Evolutionary conservation across 1,140 invertebrate genomes (phyloP).

Genomic region (Leptinotarsa texana): DNA sequence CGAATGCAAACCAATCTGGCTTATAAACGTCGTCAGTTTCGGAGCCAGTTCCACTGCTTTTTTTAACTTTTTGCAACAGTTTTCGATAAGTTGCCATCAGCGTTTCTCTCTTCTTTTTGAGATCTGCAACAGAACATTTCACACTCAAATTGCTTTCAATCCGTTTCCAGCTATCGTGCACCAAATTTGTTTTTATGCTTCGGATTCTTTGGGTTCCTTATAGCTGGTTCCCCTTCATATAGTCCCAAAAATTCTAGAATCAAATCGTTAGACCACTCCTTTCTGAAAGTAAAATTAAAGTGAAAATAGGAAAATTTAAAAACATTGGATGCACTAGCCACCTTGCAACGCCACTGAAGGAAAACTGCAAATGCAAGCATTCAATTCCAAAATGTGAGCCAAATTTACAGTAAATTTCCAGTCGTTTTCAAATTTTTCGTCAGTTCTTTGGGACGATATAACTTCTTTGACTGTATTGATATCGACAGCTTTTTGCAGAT

Average conservation of each 20-base stretch:
- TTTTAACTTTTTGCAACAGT: neutral
- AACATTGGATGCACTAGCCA: no score
- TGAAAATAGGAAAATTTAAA: no score
- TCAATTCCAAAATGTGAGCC: constrained; percentile 16
- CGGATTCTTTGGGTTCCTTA: constrained; percentile 29
- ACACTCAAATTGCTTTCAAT: constrained; percentile 20
- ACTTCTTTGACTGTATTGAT: no score
- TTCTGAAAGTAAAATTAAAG: no score
- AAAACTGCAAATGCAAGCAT: no score
- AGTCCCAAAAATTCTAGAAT: constrained; percentile 27
- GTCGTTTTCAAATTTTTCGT: no score
- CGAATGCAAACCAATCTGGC: constrained; percentile 20
- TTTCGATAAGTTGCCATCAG: constrained; percentile 12
- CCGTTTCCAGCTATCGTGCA: constrained; percentile 30
- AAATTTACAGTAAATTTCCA: constrained; percentile 15
- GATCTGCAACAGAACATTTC: neutral
- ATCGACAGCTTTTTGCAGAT: no score
- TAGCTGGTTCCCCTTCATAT: constrained; percentile 27
- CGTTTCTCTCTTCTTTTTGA: constrained; percentile 15
- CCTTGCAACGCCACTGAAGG: no score
- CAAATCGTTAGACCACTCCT: no score
- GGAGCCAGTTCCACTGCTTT: neutral
- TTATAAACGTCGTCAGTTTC: neutral
- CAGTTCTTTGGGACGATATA: no score
- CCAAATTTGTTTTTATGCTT: constrained; percentile 29